phyloP scores from a whole-genome alignment of 2,797 vertebrate species.

The Salmo trutta region DNA sequence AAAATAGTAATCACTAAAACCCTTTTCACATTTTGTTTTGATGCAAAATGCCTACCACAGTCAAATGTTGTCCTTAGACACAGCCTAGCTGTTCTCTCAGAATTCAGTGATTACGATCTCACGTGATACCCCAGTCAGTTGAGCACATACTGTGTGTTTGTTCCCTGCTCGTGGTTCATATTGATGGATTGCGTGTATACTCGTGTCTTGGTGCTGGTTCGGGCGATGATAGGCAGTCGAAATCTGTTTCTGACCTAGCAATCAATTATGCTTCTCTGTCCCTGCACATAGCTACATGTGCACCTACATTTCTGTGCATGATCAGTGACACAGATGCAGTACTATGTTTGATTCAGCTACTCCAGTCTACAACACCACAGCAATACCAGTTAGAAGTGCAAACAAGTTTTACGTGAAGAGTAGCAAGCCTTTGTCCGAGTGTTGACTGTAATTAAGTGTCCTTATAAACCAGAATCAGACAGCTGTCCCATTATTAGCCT shows the following conservation, averaged over 20 bases:
- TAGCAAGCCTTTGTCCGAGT: neutral
- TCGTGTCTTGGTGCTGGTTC: neutral
- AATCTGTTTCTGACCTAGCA: neutral
- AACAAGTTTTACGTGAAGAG: neutral
- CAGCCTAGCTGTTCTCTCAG: neutral
- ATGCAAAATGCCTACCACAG: neutral
- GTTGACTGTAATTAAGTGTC: constrained; percentile 1
- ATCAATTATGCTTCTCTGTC: neutral
- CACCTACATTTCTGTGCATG: neutral
- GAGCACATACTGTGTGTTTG: neutral
- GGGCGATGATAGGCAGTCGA: neutral
- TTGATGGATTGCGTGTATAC: neutral
- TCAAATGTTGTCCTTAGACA: neutral
- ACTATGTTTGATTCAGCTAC: neutral
- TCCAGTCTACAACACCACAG: neutral
- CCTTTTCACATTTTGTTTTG: neutral
- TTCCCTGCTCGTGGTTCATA: neutral
- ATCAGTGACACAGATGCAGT: neutral
- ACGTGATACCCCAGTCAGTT: neutral
- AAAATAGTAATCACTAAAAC: neutral
- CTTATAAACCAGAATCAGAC: neutral
- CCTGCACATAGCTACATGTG: neutral
- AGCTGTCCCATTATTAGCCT: neutral
- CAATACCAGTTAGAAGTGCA: neutral
- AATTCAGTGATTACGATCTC: neutral